Percentiles rank a stretch among this genome's conserved stretches.
These are phyloP conservation scores for Crotalus helleri DNA, from an alignment of 2,113 vertebrate species.

Conservation along the genomic window DNA sequence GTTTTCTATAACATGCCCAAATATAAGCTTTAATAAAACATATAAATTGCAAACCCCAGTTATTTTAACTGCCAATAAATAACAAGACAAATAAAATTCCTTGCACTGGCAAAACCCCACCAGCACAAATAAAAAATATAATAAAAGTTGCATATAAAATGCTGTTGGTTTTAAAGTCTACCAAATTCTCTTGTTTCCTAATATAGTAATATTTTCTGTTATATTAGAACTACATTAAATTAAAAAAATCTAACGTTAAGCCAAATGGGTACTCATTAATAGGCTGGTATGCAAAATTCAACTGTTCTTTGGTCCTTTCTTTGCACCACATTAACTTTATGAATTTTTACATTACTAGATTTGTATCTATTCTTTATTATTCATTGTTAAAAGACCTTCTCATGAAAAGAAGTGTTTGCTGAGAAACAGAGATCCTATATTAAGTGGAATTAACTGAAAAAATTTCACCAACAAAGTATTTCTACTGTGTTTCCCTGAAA, in stretches of 20 bases:
- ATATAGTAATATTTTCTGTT: background rate
- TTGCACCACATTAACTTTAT: background rate
- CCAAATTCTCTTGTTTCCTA: background rate
- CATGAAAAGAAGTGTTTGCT: background rate
- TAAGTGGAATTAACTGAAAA: no score
- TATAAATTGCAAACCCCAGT: constrained; percentile 10
- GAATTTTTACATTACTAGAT: background rate
- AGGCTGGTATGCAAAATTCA: background rate
- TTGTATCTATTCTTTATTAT: background rate
- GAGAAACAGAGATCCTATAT: background rate
- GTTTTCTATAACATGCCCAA: constrained; percentile 7
- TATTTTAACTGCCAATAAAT: constrained; percentile 25
- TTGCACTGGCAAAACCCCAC: background rate
- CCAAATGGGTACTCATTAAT: background rate
- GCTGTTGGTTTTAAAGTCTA: background rate
- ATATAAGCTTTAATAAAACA: constrained; percentile 26
- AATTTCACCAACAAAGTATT: no score
- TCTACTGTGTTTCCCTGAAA: no score
- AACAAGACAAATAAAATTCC: constrained; percentile 13
- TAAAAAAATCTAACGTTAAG: background rate
- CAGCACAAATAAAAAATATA: constrained; percentile 1
- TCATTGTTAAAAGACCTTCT: background rate
- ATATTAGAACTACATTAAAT: background rate
- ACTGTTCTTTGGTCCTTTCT: background rate
- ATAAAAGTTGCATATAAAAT: constrained; percentile 24